A percentile compares a stretch with the other conserved stretches of the same genome.
phyloP scores from a whole-genome alignment of 92 coral and sea anemone species.

The Galaxea fascicularis region DNA sequence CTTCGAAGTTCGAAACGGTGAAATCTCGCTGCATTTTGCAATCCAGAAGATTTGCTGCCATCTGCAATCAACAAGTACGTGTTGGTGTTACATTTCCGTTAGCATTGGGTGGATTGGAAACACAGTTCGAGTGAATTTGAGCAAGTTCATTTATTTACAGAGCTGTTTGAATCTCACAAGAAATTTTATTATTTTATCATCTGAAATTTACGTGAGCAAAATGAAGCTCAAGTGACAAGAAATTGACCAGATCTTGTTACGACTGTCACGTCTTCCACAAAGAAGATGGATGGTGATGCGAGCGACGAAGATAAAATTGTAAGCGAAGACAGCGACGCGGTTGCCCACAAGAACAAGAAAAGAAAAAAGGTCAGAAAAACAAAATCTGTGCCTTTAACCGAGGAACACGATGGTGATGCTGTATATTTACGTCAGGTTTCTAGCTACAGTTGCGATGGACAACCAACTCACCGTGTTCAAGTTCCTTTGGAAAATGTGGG shows the following conservation, averaged over 20 bases:
- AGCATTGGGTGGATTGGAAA: not conserved
- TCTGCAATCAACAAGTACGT: not conserved
- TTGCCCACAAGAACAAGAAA: constrained; percentile 42
- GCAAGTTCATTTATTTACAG: not conserved
- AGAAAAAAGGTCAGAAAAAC: constrained; percentile 54
- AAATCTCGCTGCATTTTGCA: not conserved
- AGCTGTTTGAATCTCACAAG: not conserved
- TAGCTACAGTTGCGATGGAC: constrained; percentile 30
- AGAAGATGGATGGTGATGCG: not conserved
- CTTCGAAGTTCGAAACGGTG: not conserved
- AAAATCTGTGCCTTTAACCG: constrained; percentile 22
- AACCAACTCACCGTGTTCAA: constrained; percentile 18
- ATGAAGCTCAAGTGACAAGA: not conserved
- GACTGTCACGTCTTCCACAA: not conserved
- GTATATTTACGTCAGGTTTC: constrained; percentile 10
- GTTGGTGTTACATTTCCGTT: not conserved
- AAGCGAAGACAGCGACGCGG: not conserved
- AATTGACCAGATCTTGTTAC: too few relatives aligned
- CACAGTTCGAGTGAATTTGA: not conserved
- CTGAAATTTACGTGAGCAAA: constrained; percentile 20
- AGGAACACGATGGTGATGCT: constrained; percentile 20
- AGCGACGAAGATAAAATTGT: constrained; percentile 46
- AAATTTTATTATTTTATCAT: not conserved
- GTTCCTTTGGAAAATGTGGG: constrained; percentile 44
- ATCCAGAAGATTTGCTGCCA: not conserved